Conservation (phyloP, 2,797 vertebrate genomes). For the Pangasius djambal region DNA sequence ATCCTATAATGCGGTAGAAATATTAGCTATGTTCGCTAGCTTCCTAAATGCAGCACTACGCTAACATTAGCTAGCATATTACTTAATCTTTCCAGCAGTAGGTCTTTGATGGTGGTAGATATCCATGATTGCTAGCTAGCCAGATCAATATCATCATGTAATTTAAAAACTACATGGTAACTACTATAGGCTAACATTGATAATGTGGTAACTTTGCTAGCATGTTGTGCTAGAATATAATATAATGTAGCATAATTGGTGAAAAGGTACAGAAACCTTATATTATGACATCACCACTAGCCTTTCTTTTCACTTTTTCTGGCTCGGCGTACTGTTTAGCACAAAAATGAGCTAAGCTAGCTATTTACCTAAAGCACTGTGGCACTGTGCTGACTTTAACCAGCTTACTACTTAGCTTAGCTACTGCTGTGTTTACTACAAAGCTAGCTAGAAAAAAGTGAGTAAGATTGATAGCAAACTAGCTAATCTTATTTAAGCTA, state of each 20-base stretch:
- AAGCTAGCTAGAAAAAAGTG: neutral
- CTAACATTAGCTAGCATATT: neutral
- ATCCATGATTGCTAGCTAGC: neutral
- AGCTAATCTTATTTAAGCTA: neutral
- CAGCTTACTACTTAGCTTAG: neutral
- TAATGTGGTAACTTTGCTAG: neutral
- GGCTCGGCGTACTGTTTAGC: neutral
- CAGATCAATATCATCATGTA: too few species aligned
- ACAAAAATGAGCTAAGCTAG: neutral
- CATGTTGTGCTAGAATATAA: neutral
- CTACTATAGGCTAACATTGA: neutral
- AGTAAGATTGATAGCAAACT: neutral
- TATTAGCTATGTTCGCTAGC: neutral
- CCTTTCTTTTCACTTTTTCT: neutral
- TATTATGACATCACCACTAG: neutral
- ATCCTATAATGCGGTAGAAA: neutral
- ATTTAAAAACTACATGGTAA: neutral
- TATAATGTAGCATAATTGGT: neutral
- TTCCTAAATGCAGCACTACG: neutral
- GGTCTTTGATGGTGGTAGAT: neutral
- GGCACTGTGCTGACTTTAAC: neutral
- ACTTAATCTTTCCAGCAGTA: neutral
- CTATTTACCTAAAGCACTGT: neutral
- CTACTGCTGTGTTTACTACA: neutral
- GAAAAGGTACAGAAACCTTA: neutral